Base-by-base conservation (phyloP, 1,140 invertebrate species). In the Conopomorpha cramerella region DNA sequence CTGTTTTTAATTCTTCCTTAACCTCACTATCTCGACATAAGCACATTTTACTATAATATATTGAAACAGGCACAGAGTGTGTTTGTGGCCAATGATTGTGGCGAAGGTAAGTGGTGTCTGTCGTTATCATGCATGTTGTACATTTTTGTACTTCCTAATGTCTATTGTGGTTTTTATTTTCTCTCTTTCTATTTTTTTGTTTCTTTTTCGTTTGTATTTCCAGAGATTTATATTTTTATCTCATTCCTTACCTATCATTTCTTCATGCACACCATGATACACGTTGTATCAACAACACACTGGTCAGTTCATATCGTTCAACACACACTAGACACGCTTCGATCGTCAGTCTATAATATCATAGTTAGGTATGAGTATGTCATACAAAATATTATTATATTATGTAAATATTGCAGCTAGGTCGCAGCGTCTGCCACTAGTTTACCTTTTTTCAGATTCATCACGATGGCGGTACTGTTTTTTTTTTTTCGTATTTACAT, bases 61-160 rank as follows among this genome's bases (percentile, higher is more conserved):
- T 52, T 51, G 46, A 45, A 46, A 49, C 46, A 45, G 44, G 45
- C 35, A 47, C 8, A 58, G 48, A 54, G 35, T 57, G 38, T 52
- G 41, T 49, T 55, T 42, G 35, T 38, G 46, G 36, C 51, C 34
- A 48, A 44, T 60, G 50, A 42, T 52, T 45, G 37, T 45, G 35
- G 25, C 25, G 25, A 56, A 67, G 70, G 70, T 74, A 76, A 76
- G 70, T 68, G 28, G 44, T 64, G 46, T 56, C 51, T 64, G 61
- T 68, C 47, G 54, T 39, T 38, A 31, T 55, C 58, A 49, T 58
- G 70, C 70, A 72, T 76, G 67, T 47, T 42, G 18, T 41, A 51
- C 52, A 54, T 46, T 53, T 42, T 30, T 51, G 33, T 47, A 57
- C 45, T 29, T 51, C 38, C 46, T 52, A 49, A 45, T 59, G 44